A percentile compares a stretch with the other conserved stretches of the same genome.
These are phyloP conservation scores for Sprattus sprattus DNA, from an alignment of 2,113 vertebrate species.

Conservation along the genomic window DNA sequence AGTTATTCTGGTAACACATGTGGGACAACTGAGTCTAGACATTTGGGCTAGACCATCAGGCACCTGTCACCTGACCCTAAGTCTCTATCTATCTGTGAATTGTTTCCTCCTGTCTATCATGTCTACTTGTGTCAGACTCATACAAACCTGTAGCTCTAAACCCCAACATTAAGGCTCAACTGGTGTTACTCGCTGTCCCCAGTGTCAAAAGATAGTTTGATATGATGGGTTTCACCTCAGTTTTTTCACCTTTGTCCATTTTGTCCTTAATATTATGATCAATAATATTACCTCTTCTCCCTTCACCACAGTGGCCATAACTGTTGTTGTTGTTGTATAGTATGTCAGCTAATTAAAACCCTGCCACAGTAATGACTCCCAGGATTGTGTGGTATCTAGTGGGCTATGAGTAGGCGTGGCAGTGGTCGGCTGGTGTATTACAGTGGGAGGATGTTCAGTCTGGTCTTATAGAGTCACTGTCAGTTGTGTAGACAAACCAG, in stretches of 20 bases:
- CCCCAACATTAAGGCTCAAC: no score
- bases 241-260: not conserved
- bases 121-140: not conserved
- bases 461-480: no score
- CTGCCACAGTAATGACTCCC: slow-evolving; percentile 53
- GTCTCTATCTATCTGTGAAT: not conserved
- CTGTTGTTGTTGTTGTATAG: no score
- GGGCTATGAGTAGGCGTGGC: no score
- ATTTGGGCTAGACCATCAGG: not conserved
- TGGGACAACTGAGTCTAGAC: not conserved
- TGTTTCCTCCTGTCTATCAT: not conserved
- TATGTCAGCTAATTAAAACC: slow-evolving; percentile 71
- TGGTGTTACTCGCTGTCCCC: no score
- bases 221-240: not conserved
- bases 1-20: not conserved
- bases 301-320: slow-evolving; percentile 57
- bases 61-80: not conserved
- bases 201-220: not conserved
- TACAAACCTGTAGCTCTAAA: no score
- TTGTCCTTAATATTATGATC: slow-evolving; percentile 59
- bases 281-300: slow-evolving; percentile 64
- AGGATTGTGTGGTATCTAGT: no score
- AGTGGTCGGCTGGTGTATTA: no score
- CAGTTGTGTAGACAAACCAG: not conserved
- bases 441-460: no score